Evolutionary conservation across 37 sponge, comb jelly and placozoan species (phyloP).

Genomic region (Ephydatia muelleri): DNA sequence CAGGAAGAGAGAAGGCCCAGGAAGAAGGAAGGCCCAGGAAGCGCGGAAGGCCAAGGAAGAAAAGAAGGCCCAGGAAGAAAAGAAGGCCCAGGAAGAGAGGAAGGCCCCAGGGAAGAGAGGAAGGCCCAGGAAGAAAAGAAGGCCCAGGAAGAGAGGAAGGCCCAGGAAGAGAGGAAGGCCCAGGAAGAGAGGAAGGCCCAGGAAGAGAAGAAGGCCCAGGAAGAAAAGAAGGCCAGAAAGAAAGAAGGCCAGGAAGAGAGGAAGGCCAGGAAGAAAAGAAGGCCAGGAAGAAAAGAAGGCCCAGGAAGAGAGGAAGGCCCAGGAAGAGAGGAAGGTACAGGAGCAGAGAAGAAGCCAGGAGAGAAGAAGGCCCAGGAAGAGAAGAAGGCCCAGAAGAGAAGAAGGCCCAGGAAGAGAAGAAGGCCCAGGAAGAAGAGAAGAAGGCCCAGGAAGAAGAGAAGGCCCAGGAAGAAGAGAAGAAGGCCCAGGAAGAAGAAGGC

Average conservation of each 20-base stretch:
- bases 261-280: not conserved
- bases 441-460: too few relatives aligned
- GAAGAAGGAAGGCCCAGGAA: not conserved
- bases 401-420: slow-evolving; percentile 16
- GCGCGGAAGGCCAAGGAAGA: too few relatives aligned
- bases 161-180: too few relatives aligned
- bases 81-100: too few relatives aligned
- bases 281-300: not conserved
- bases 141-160: too few relatives aligned
- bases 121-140: not conserved
- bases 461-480: not conserved
- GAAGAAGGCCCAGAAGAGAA: not conserved
- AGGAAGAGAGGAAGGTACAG: not conserved
- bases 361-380: not conserved
- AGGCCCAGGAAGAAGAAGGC: not conserved
- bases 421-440: not conserved
- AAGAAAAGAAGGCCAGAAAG: not conserved
- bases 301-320: not conserved
- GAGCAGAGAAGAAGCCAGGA: not conserved
- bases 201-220: not conserved
- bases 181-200: not conserved
- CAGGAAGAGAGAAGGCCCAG: not conserved
- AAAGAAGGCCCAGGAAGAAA: too few relatives aligned
- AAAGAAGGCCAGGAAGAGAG: not conserved
- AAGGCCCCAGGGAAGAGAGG: not conserved